Conservation (phyloP, 2,888 invertebrate species). For the Harpalus rubripes region DNA sequence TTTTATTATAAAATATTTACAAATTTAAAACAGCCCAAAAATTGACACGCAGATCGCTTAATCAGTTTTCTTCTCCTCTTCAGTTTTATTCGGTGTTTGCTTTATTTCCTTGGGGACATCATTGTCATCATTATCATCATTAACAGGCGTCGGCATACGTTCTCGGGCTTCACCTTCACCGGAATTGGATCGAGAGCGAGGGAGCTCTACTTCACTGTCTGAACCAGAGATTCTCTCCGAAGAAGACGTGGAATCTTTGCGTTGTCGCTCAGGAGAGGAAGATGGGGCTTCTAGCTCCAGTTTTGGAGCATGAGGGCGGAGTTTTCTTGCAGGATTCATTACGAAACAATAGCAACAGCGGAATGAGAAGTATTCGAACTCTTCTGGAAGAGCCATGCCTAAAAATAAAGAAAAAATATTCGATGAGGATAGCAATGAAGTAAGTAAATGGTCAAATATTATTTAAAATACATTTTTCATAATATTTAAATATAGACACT, state of each 20-base stretch:
- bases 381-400: conserved; percentile 87
- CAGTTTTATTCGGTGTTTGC: conserved; percentile 16
- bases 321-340: conserved; percentile 93
- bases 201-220: conserved; percentile 69
- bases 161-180: not conserved
- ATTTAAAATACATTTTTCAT: too few species aligned
- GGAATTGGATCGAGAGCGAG: conserved; percentile 55
- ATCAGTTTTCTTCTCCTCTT: conserved; percentile 47
- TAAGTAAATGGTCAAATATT: not conserved
- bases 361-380: conserved; percentile 88
- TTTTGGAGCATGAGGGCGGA: conserved; percentile 88
- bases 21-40: conserved; percentile 53
- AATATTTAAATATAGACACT: too few species aligned
- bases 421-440: not conserved
- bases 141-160: too few species aligned
- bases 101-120: conserved; percentile 40
- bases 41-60: conserved; percentile 37
- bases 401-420: not conserved
- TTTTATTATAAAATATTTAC: conserved; percentile 55
- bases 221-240: conserved; percentile 73
- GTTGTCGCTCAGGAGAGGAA: conserved; percentile 49
- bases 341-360: conserved; percentile 94
- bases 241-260: conserved; percentile 71
- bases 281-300: conserved; percentile 73
- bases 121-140: too few species aligned